Evolutionary conservation across 2,797 vertebrate genomes (phyloP).

Genomic region (Bothrops alternatus): DNA sequence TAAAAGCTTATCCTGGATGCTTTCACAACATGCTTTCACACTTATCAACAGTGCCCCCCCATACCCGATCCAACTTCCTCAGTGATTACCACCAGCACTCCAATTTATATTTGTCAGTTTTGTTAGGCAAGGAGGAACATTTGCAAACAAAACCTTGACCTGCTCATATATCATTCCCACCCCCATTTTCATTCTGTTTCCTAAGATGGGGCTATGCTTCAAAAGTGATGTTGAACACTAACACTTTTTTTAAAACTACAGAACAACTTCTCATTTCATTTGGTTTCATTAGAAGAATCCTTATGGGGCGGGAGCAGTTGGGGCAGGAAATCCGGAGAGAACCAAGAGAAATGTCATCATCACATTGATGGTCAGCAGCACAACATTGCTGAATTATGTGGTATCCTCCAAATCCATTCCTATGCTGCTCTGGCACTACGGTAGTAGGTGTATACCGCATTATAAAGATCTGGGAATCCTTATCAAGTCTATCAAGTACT

Average conservation of each 20-base stretch:
- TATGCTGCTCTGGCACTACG: background rate
- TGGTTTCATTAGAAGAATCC: background rate
- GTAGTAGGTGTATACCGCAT: no score
- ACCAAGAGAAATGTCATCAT: background rate
- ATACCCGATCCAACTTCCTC: background rate
- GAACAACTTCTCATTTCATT: background rate
- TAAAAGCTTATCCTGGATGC: background rate
- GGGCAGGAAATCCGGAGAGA: background rate
- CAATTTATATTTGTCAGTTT: background rate
- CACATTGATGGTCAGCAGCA: background rate
- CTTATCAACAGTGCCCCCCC: background rate
- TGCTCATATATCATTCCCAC: background rate
- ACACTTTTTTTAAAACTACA: background rate
- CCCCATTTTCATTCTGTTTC: background rate
- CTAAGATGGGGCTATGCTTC: background rate
- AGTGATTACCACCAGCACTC: background rate
- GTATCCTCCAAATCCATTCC: background rate
- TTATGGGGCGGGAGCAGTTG: background rate
- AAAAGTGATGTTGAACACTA: background rate
- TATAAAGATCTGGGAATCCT: background rate
- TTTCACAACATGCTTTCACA: background rate
- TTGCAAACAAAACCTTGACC: background rate
- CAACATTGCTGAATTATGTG: no score
- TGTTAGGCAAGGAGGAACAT: background rate
- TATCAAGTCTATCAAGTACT: background rate